Base-by-base conservation (phyloP, 2,888 invertebrate species). In the Epinotia nisella region DNA sequence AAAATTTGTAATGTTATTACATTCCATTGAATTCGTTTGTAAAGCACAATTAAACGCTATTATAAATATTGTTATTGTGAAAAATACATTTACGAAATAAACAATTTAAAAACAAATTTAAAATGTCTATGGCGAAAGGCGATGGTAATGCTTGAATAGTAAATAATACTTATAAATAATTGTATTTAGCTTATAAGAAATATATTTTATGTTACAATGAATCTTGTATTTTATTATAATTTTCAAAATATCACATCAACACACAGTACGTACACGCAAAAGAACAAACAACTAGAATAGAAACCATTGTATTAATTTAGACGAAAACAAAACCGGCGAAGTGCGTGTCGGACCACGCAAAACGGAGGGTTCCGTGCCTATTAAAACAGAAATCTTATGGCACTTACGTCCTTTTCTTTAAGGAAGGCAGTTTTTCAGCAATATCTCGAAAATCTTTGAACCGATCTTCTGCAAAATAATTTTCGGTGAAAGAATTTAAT, bases 151-250 rank as follows among this genome's bases (percentile, higher is more conserved):
- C 74, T 74, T 62, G 67, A 51, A 66, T 70, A 70, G 53, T 74
- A 53, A 56, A 71, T 71, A 72, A 55, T 64, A 60, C 64, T 51
- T 70, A 70, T 73, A 62, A 75, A 78, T 78, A 78, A 80, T 80
- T 82, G 79, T 82, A 77, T 82, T 78, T 85, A 86, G 83, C 35
- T 61, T 70, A 49, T 87, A 87, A 86, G 86, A 83, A 85, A 86
- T 85, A 86, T 87, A 87, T 84, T 82, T 83, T 83, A 82, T 79
- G 84, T 85, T 84, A 81, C 72, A 77, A 74, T 35, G 71, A 62
- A 41, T 0, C 1, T 0, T 66, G 62, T 79, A 76, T 80, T 77
- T 82, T 79, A 79, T 78, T 5, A 21, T 9, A 2, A 3, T 58
- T 67, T 19, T 19, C n/a, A 19, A 35, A 15, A 61, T 3, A 13